Conservation (phyloP, 2,797 vertebrate species). For the Oreonectes daqikongensis region DNA sequence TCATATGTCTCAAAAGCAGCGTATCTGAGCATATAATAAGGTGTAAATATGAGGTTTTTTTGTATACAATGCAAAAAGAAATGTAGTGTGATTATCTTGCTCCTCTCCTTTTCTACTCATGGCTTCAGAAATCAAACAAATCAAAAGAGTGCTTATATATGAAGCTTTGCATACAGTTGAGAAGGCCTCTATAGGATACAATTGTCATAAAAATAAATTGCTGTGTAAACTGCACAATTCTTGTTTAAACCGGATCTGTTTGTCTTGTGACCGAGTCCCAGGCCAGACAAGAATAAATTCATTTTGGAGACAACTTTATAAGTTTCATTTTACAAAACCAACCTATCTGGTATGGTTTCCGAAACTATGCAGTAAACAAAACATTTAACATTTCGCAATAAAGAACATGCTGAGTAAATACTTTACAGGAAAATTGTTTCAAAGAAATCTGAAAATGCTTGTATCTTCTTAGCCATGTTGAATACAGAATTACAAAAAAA, state of each 20-base stretch:
- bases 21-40: background rate
- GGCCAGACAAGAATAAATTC: background rate
- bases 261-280: background rate
- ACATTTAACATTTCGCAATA: background rate
- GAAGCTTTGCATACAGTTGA: background rate
- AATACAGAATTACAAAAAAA: background rate
- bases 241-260: background rate
- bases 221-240: background rate
- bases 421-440: background rate
- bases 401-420: background rate
- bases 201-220: background rate
- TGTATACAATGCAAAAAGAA: background rate
- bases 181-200: background rate
- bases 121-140: background rate
- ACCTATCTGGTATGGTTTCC: background rate
- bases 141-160: background rate
- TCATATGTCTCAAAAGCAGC: background rate
- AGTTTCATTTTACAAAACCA: background rate
- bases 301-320: background rate
- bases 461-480: background rate
- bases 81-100: background rate
- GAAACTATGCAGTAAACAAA: background rate
- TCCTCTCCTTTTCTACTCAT: background rate
- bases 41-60: background rate
- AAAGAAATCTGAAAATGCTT: background rate